Base-by-base conservation (phyloP, 2,113 vertebrate genomes). In the Leptobrachium leishanense region DNA sequence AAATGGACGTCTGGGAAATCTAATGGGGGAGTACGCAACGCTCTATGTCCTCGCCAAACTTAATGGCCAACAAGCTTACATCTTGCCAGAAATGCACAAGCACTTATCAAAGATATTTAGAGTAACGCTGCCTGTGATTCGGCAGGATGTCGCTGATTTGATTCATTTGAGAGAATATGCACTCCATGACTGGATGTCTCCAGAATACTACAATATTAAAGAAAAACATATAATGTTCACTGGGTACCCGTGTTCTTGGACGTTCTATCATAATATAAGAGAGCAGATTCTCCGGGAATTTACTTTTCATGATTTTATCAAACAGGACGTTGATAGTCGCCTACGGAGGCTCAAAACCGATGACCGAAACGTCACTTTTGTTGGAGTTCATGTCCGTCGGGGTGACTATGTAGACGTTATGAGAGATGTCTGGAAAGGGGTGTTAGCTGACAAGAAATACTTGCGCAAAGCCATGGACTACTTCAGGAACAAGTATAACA, bases 1-100 rank as follows among this genome's bases (percentile, higher is more conserved):
- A 31, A 31, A 31, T 0, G 87, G 88, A 7, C 84, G 84, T 12
- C 75, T 89, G 43, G 87, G 88, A 10, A 90, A 90, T 81, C 84
- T 87, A 84, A 88, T 88, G 87, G 88, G 87, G 0, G 20, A 88
- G 73, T 90, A 89, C 0, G 86, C 88, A 79, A 88, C 85, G 0
- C 84, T 90, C 4, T 86, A 86, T 0, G 83, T 85, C 0, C 81
- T 90, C 82, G 86, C 88, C 54, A 86, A 82, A 72, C 3, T 77
- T 31, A 85, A 88, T 2, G 82, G 86, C 5, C 76, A 53, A 40
- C 67, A 78, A 71, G 53, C 76, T 10, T 70, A 70, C 12, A 46
- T 78, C 9, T n/a, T 40, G 6, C 68, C 59, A 44, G 2, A 15
- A 2, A 70, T 71, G 76, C 41, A 72, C 10, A 12, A 71, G 10